phyloP scores from a whole-genome alignment of 1,140 invertebrate species.

The Rhyzopertha dominica region DNA sequence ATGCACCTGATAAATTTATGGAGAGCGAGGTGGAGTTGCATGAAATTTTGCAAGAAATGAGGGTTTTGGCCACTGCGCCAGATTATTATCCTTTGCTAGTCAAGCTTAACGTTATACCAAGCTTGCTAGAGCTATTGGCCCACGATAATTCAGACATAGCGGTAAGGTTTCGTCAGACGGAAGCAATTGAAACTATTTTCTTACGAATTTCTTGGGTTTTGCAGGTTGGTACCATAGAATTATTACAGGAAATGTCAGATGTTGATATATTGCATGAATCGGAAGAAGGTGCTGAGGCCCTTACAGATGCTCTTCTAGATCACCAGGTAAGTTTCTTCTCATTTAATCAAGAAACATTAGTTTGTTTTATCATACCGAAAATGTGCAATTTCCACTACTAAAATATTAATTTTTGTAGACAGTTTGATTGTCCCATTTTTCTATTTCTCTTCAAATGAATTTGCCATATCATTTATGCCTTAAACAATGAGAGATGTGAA shows the following conservation, averaged over 20 bases:
- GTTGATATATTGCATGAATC: constrained; percentile 92
- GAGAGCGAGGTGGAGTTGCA: constrained; percentile 81
- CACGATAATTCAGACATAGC: constrained; percentile 97
- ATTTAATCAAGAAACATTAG: too few relatives aligned
- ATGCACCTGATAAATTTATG: constrained; percentile 98
- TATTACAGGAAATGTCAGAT: constrained; percentile 87
- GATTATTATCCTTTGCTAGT: constrained; percentile 91
- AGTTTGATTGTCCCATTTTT: too few relatives aligned
- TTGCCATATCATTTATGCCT: too few relatives aligned
- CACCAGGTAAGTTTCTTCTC: too few relatives aligned
- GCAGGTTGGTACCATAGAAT: constrained; percentile 40
- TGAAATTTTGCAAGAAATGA: constrained; percentile 72
- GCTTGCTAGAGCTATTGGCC: constrained; percentile 84
- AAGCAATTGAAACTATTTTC: neutral
- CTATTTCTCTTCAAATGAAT: too few relatives aligned
- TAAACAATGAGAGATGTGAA: too few relatives aligned
- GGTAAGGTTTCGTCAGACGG: constrained; percentile 46
- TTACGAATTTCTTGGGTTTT: constrained; percentile 3
- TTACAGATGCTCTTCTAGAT: constrained; percentile 75
- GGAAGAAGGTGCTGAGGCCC: constrained; percentile 69
- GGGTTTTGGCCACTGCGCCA: constrained; percentile 90
- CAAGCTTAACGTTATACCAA: constrained; percentile 82
- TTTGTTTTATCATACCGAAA: too few relatives aligned
- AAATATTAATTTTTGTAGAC: too few relatives aligned
- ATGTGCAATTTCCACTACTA: too few relatives aligned